Percentiles rank a stretch among this genome's conserved stretches.
Conservation (phyloP, 2,113 vertebrate species). For the Aviceda subcristata region DNA sequence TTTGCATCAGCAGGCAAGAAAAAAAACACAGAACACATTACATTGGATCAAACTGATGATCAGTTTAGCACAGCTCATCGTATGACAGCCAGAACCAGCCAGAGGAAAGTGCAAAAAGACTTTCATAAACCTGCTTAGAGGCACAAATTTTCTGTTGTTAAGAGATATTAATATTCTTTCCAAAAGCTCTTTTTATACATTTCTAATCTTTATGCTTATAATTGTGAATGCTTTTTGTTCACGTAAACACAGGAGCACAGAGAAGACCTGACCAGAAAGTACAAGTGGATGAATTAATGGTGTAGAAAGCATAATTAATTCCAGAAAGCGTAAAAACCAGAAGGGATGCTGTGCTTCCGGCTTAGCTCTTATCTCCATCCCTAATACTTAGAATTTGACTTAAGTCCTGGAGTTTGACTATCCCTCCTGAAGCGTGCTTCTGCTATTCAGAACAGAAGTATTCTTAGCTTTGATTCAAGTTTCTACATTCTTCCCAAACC, state of each 20-base stretch:
- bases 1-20: background rate
- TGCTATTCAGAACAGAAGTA: background rate
- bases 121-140: background rate
- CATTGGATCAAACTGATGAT: background rate
- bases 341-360: background rate
- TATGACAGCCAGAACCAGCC: background rate
- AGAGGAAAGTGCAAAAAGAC: background rate
- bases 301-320: background rate
- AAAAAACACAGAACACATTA: background rate
- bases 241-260: background rate
- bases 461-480: background rate
- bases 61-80: background rate
- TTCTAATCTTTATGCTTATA: background rate
- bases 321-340: background rate
- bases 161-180: background rate
- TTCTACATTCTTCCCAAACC: background rate
- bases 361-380: background rate
- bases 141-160: background rate
- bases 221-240: background rate
- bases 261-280: background rate
- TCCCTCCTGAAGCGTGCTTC: background rate
- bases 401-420: background rate
- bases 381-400: background rate
- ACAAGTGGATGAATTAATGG: background rate
- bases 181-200: background rate